Conservation (phyloP, 2,888 invertebrate genomes). For the Euclidia mi region DNA sequence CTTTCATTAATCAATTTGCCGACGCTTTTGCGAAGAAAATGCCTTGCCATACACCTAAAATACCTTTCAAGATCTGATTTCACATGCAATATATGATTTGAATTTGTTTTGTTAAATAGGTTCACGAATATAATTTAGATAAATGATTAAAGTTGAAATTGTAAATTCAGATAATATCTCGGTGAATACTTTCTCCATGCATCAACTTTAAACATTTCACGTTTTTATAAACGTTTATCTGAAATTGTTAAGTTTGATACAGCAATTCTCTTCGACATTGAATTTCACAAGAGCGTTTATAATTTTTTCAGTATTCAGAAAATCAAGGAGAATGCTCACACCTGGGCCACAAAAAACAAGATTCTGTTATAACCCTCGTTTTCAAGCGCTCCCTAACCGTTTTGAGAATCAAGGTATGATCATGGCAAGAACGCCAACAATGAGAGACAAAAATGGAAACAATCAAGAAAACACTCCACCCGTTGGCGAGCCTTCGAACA, state of each 20-base stretch:
- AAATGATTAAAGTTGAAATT: slow-evolving; percentile 36
- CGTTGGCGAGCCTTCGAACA: slow-evolving; percentile 70
- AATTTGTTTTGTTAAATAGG: slow-evolving; percentile 24
- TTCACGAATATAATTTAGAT: slow-evolving; percentile 19
- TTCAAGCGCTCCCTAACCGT: slow-evolving; percentile 84
- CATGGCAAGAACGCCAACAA: slow-evolving; percentile 75
- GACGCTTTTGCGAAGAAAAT: slow-evolving; percentile 12
- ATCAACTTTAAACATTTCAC: slow-evolving; percentile 16
- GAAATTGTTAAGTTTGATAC: slow-evolving; percentile 20
- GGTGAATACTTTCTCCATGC: slow-evolving; percentile 15
- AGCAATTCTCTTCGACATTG: slow-evolving; percentile 3
- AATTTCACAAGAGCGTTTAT: slow-evolving; percentile 8
- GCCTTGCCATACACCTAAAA: slow-evolving; percentile 11
- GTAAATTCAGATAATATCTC: slow-evolving; percentile 22
- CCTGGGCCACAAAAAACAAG: slow-evolving; percentile 82
- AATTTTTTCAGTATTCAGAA: slow-evolving; percentile 77
- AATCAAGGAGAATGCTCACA: slow-evolving; percentile 85
- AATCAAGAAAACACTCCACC: slow-evolving; percentile 77
- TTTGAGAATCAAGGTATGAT: slow-evolving; percentile 78
- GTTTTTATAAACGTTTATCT: slow-evolving; percentile 20
- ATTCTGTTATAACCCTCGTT: slow-evolving; percentile 78
- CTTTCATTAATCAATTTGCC: slow-evolving; percentile 23
- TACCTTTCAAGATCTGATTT: slow-evolving; percentile 6
- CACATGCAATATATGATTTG: neutral
- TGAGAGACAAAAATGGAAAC: slow-evolving; percentile 60